Evolutionary conservation across 2,113 vertebrate species (phyloP).

Genomic region (Erinaceus europaeus): DNA sequence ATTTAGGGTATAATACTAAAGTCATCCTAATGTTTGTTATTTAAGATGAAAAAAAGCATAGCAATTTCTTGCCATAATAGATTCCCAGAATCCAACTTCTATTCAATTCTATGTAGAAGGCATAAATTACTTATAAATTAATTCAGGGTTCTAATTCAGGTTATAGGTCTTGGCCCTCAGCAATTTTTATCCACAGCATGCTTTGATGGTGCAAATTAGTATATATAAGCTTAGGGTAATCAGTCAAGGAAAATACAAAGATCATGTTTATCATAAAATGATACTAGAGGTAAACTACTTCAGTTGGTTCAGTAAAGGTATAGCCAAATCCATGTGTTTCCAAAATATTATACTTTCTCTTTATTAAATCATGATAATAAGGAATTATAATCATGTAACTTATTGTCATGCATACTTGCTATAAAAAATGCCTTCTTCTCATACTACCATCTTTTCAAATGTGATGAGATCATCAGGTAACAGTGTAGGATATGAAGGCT

Average conservation of each 20-base stretch:
- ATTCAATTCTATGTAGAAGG: slow-evolving; percentile 75
- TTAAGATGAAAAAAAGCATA: slow-evolving; percentile 87
- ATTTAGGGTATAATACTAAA: slow-evolving; percentile 74
- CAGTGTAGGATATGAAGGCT: slow-evolving; percentile 84
- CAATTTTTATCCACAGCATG: slow-evolving; percentile 84
- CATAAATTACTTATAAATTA: slow-evolving; percentile 82
- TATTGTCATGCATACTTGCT: slow-evolving; percentile 79
- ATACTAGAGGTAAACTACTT: slow-evolving; percentile 72
- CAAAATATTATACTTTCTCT: slow-evolving; percentile 74
- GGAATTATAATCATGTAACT: slow-evolving; percentile 72
- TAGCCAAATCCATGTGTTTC: slow-evolving; percentile 72
- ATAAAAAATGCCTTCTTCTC: slow-evolving; percentile 79
- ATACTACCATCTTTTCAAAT: slow-evolving; percentile 83
- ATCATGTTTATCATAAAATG: slow-evolving; percentile 81
- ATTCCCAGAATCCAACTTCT: slow-evolving; percentile 84
- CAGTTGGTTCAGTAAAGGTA: slow-evolving; percentile 72
- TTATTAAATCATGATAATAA: slow-evolving; percentile 81
- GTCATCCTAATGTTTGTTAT: slow-evolving; percentile 94
- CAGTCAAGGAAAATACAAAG: slow-evolving; percentile 80
- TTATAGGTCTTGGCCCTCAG: slow-evolving; percentile 83
- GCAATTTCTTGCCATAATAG: slow-evolving; percentile 88
- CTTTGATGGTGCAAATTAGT: slow-evolving; percentile 85
- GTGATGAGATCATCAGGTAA: slow-evolving; percentile 88
- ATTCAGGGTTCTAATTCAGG: slow-evolving; percentile 83
- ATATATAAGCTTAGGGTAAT: slow-evolving; percentile 82